Conservation (phyloP, 2,797 vertebrate species). For the Kryptopterus vitreolus region DNA sequence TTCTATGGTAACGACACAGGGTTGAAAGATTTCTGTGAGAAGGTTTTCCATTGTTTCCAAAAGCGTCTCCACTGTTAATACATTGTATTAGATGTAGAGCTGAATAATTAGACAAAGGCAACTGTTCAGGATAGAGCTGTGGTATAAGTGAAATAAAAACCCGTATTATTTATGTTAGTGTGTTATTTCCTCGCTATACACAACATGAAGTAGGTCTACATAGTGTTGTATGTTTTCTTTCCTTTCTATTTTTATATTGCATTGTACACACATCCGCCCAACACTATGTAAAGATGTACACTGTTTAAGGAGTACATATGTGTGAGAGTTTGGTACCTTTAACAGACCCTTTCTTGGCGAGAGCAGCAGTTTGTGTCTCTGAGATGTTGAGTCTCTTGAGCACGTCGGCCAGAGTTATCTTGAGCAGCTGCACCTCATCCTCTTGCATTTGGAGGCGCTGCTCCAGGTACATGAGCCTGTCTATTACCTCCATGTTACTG, state of each 20-base stretch:
- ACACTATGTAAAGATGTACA: not conserved
- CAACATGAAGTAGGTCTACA: not conserved
- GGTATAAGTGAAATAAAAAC: not conserved
- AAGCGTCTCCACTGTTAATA: not conserved
- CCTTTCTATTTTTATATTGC: not conserved
- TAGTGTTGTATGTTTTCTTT: not conserved
- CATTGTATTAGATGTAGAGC: not conserved
- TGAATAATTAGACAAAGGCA: not conserved
- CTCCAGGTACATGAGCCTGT: slow-evolving; percentile 92
- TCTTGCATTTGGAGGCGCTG: slow-evolving; percentile 98
- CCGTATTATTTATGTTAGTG: not conserved
- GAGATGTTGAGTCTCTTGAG: slow-evolving; percentile 91
- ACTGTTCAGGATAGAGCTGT: not conserved
- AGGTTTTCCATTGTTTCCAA: not conserved
- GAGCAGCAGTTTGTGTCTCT: slow-evolving; percentile 86
- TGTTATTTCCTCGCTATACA: not conserved
- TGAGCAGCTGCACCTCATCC: slow-evolving; percentile 95
- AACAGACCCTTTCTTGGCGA: slow-evolving; percentile 58
- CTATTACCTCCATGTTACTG: slow-evolving; percentile 88
- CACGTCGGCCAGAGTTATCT: slow-evolving; percentile 90
- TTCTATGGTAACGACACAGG: not conserved
- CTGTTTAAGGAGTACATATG: not conserved
- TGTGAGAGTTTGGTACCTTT: slow-evolving; percentile 25
- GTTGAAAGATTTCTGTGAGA: not conserved
- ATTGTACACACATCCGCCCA: not conserved